These are phyloP conservation scores for Heliconius hermathena DNA, from an alignment of 1,140 invertebrate genomes.

Conservation along the genomic window DNA sequence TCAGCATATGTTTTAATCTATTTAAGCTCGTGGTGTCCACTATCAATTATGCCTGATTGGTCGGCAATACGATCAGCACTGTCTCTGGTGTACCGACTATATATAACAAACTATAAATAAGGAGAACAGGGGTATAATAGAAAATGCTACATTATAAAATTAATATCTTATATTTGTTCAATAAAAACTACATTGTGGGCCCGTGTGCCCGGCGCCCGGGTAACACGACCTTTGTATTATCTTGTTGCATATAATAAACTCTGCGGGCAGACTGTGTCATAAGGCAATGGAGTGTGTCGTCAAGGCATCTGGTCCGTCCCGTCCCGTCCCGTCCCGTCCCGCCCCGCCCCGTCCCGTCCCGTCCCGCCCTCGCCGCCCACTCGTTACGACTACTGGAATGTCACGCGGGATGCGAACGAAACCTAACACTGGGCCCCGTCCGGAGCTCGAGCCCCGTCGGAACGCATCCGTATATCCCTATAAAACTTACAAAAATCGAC, in stretches of 20 bases:
- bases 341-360: constrained; percentile 35
- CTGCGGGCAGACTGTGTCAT: constrained; percentile 80
- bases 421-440: constrained; percentile 52
- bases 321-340: constrained; percentile 43
- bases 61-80: no score
- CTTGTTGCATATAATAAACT: constrained; percentile 81
- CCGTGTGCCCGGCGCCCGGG: constrained; percentile 79
- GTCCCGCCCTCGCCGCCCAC: constrained; percentile 60
- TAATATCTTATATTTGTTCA: constrained; percentile 82
- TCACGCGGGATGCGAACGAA: constrained; percentile 70
- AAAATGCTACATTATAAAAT: constrained; percentile 80
- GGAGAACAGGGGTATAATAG: constrained; percentile 39
- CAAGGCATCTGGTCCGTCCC: constrained; percentile 70
- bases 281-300: constrained; percentile 75
- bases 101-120: not conserved
- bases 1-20: no score
- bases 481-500: constrained; percentile 82
- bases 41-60: no score
- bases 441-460: constrained; percentile 52
- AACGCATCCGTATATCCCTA: constrained; percentile 78
- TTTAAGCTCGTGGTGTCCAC: no score
- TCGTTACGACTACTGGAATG: constrained; percentile 79
- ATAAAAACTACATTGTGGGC: constrained; percentile 81
- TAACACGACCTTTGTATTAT: constrained; percentile 81
- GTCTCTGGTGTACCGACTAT: no score